Evolutionary conservation across 2,888 invertebrate species (phyloP), one percentile per base, ranked within the genome.

Genomic region (Palloptera scutellata): DNA sequence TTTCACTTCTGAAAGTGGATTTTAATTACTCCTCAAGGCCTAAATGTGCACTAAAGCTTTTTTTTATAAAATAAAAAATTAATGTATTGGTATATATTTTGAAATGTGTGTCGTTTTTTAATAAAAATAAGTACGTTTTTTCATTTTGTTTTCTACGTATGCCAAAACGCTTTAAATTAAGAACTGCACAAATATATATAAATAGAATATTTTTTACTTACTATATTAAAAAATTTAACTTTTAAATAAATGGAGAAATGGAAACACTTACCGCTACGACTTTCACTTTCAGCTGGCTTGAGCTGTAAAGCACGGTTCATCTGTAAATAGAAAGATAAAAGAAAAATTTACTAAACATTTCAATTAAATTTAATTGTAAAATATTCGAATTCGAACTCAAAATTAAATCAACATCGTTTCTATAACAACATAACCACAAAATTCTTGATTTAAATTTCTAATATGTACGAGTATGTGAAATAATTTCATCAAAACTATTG

Each of bases 221-320:
- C 30, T 30, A 30, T 30, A 4, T n/a, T 30, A 2, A 30, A 30
- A 30, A 30, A 30, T 20, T 57, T 20, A 11, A 11, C 40, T 30
- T 57, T 40, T 8, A 43, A 59, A 59, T 43, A 42, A 59, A 59
- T n/a, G 13, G 5, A 60, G 69, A 59, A 72, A 67, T 59, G 73
- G 73, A 67, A 71, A 71, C 73, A 86, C 89, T 92, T 89, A 95
- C 95, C 97, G 93, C 95, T 92, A 91, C 97, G 93, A 89, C 96
- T 97, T 90, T 98, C 97, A 90, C 94, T 96, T 89, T 98, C 98
- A 89, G 97, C 97, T 88, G 97, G 97, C 89, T 98, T 98, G 91
- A 98, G 96, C 92, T 98, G 97, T 90, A 98, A 96, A 89, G 98
- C 96, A 90, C 98, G 96, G 92, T 97, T 98, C 98, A 98, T 98